Conservation (phyloP, 2,797 vertebrate genomes). For the Pseudochirops cupreus region DNA sequence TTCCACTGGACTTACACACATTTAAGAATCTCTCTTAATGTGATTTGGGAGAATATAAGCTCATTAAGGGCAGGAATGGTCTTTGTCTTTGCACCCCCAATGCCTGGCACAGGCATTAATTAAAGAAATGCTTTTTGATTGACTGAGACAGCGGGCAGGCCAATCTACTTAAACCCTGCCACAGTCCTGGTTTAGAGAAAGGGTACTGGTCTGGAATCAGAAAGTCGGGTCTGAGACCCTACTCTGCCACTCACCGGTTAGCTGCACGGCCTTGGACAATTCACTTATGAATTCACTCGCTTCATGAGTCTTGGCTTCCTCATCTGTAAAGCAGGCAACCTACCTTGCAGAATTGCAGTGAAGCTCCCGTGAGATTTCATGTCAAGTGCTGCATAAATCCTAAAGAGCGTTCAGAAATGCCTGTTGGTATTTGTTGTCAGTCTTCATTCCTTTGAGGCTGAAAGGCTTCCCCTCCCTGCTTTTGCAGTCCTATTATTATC, state of each 20-base stretch:
- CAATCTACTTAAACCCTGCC: not conserved
- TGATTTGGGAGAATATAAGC: not conserved
- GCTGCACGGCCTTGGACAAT: not conserved
- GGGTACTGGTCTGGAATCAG: not conserved
- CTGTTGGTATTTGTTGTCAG: not conserved
- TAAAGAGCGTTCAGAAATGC: not conserved
- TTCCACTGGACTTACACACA: not conserved
- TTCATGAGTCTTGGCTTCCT: not conserved
- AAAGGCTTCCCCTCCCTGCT: not conserved
- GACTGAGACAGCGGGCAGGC: not conserved
- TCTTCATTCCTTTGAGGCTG: not conserved
- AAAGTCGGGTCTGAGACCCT: not conserved
- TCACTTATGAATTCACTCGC: not conserved
- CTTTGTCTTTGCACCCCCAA: not conserved
- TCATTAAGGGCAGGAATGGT: not conserved
- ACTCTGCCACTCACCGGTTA: not conserved
- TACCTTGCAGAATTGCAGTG: not conserved
- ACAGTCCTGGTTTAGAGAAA: not conserved
- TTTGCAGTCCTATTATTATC: not conserved
- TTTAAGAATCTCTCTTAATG: not conserved
- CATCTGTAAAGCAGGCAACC: not conserved
- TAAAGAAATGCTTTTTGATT: not conserved
- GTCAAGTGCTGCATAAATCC: not conserved
- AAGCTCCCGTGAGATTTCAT: not conserved
- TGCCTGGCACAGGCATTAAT: not conserved